phyloP scores from a whole-genome alignment of 2,113 vertebrate genomes.

The Cisticola juncidis region DNA sequence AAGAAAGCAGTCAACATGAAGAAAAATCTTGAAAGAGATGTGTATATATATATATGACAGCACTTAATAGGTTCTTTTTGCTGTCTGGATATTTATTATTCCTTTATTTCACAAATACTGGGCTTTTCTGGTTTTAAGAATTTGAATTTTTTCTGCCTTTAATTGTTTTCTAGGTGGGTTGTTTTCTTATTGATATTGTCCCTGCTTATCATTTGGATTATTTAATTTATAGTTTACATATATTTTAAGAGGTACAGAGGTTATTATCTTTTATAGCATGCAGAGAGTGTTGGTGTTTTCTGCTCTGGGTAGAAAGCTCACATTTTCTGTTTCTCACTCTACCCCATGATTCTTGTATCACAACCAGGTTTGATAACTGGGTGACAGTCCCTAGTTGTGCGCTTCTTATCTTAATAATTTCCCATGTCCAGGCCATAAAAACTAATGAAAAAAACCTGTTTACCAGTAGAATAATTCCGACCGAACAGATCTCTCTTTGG shows the following conservation, averaged over 20 bases:
- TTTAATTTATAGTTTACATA: not conserved
- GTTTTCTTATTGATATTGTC: not conserved
- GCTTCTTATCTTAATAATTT: not conserved
- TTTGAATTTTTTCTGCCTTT: not conserved
- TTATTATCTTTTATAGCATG: not conserved
- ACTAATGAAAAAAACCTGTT: not conserved
- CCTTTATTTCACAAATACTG: not conserved
- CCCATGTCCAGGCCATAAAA: not conserved
- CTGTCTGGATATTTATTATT: not conserved
- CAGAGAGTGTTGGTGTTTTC: not conserved
- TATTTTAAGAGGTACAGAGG: not conserved
- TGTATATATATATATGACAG: not conserved
- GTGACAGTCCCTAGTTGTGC: not conserved
- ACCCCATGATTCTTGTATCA: not conserved
- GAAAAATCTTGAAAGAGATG: not conserved
- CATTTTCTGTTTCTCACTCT: not conserved
- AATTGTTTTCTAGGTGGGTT: not conserved
- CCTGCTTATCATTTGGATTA: not conserved
- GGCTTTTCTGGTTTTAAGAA: not conserved
- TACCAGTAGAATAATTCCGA: not conserved
- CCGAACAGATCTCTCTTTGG: not conserved
- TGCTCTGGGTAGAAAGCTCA: not conserved
- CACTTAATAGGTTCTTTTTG: not conserved
- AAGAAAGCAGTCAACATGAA: not conserved
- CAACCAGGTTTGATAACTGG: rapidly evolving